A percentile compares a stretch with the other conserved stretches of the same genome.
phyloP scores from a whole-genome alignment of 2,113 vertebrate genomes.

The Cynopterus brachyotis region DNA sequence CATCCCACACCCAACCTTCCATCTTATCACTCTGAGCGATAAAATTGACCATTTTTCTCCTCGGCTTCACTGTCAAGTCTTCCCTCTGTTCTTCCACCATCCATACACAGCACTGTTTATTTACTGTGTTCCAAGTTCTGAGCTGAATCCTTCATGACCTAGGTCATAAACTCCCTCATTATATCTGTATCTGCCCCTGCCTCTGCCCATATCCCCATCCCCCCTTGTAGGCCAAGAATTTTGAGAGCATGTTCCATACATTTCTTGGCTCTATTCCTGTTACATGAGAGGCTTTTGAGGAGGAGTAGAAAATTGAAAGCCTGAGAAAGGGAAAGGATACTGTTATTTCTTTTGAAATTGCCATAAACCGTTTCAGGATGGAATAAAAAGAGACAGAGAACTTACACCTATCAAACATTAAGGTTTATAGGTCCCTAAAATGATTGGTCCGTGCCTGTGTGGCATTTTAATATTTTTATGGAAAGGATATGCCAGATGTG shows the following conservation, averaged over 20 bases:
- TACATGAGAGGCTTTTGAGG: rapidly evolving
- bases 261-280: background rate
- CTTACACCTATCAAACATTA: background rate
- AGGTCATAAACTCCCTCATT: background rate
- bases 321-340: background rate
- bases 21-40: background rate
- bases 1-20: background rate
- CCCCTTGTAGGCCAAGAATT: background rate
- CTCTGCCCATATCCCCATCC: background rate
- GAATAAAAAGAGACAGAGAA: background rate
- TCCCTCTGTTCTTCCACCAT: background rate
- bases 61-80: background rate
- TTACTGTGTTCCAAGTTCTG: too few species aligned
- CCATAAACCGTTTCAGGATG: background rate
- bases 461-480: constrained; percentile 48
- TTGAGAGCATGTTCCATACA: background rate
- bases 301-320: background rate
- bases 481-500: constrained; percentile 53
- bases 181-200: background rate
- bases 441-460: background rate
- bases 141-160: background rate
- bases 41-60: background rate
- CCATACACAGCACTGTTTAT: background rate
- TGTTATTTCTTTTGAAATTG: background rate
- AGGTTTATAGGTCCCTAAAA: constrained; percentile 19